Conservation (phyloP, 1,140 invertebrate genomes). For the Proales similis region DNA sequence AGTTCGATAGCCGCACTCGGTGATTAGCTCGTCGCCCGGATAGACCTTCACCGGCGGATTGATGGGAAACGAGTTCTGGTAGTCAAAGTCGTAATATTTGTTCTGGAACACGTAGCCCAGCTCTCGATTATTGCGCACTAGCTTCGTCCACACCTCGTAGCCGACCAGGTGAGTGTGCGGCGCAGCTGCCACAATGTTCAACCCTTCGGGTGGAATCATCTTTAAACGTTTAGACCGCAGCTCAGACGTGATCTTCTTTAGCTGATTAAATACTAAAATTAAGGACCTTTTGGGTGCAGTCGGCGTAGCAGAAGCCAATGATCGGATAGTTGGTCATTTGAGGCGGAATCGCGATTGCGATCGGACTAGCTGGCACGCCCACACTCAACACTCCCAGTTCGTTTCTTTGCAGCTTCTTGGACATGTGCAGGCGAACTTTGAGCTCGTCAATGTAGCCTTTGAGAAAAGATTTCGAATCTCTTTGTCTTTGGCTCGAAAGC, state of each 20-base stretch:
- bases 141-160: background rate
- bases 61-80: background rate
- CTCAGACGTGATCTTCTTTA: too few relatives aligned
- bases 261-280: too few relatives aligned
- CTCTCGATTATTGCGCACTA: slow-evolving; percentile 7
- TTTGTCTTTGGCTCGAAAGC: too few relatives aligned
- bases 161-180: slow-evolving; percentile 1
- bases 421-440: background rate
- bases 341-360: slow-evolving; percentile 82
- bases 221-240: too few relatives aligned
- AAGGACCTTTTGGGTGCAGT: too few relatives aligned
- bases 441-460: background rate
- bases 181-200: background rate
- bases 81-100: slow-evolving; percentile 29
- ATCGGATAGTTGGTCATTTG: slow-evolving; percentile 65
- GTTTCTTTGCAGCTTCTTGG: background rate
- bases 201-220: too few relatives aligned
- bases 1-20: background rate
- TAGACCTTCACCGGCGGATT: slow-evolving; percentile 10
- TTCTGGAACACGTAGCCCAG: slow-evolving; percentile 11
- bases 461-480: background rate
- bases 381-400: background rate
- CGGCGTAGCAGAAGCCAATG: slow-evolving; percentile 79
- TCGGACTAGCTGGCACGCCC: background rate
- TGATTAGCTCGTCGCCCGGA: background rate